Evolutionary conservation across 1,140 invertebrate genomes (phyloP), one percentile per base, ranked within the genome.

Genomic region (Bombus ignitus): DNA sequence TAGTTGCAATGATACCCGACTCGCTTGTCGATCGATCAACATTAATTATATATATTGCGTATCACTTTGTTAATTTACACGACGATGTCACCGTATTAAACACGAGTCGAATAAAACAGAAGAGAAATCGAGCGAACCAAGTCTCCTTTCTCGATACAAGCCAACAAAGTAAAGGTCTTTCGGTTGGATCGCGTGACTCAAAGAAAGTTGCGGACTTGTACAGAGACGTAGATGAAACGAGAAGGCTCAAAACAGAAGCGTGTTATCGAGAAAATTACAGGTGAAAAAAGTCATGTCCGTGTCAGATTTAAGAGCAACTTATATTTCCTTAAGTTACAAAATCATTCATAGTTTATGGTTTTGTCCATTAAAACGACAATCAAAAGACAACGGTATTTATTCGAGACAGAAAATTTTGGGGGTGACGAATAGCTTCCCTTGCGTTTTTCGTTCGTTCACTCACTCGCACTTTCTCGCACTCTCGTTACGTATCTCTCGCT

Each of bases 241-340:
- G 81, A 82, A 80, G 59, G 37, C 62, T 77, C 42, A 35, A 82
- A 80, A 59, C 81, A 32, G 25, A 78, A 87, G 9, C 28, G 66
- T 66, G 35, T 39, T 44, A 8, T 83, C 70, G 47, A 66, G 25
- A 75, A 44, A 32, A 79, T 83, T 47, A 47, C 75, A 53, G 82
- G 82, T 84, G 82, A 79, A 84, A 79, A 39, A 72, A 83, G 65
- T 83, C n/a, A 84, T 42, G 53, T 62, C 35, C 72, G 66, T 59
- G 66, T 84, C 65, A 84, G 82, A 84, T 84, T 84, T 71, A 79
- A 84, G 82, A 84, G 82, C 82, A 84, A 84, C 82, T 84, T 83
- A 84, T 84, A 84, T 84, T 84, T 84, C 75, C 75, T 84, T 84
- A 78, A 79, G 65, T 84, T 84, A 84, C 82, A 84, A 84, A 78